A percentile compares a stretch with the other conserved stretches of the same genome.
phyloP scores from a whole-genome alignment of 2,113 vertebrate species.

The Sphaerodactylus townsendi region DNA sequence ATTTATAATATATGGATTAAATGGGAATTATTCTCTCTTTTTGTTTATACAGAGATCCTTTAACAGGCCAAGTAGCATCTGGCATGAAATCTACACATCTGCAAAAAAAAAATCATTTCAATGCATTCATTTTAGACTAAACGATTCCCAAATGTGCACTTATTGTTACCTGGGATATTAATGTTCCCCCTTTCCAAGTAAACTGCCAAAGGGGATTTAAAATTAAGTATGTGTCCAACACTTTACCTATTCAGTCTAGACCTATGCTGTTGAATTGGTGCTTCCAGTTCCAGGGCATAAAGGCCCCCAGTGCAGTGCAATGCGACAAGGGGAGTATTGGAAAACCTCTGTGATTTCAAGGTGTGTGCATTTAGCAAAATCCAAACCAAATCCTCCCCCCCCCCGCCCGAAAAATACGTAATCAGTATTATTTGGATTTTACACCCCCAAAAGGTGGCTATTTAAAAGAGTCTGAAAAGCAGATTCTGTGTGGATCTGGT shows the following conservation, averaged over 20 bases:
- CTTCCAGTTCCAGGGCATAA: slow-evolving; percentile 8
- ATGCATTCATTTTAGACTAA: slow-evolving; percentile 20
- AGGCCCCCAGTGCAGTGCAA: not conserved
- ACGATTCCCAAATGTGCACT: not conserved
- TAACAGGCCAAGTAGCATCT: not conserved
- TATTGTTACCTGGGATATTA: not conserved
- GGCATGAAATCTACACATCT: not conserved
- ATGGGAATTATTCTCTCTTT: not conserved
- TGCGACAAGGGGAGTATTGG: not conserved
- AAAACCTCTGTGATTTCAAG: not conserved
- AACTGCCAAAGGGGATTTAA: not conserved
- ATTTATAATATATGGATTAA: not conserved
- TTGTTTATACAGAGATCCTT: not conserved
- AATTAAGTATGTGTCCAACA: not conserved
- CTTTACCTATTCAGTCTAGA: not conserved
- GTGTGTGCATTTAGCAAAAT: no score
- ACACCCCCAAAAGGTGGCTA: no score
- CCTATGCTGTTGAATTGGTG: not conserved
- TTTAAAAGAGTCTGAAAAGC: no score
- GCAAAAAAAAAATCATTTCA: slow-evolving; percentile 17
- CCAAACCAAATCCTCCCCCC: no score
- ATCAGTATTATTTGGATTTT: no score
- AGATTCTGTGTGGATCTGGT: no score
- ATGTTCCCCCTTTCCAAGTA: no score
- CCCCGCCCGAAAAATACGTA: no score